A percentile compares a stretch with the other conserved stretches of the same genome.
These are phyloP conservation scores for Chrysomela aeneicollis DNA, from an alignment of 2,888 invertebrate species.

Conservation along the genomic window DNA sequence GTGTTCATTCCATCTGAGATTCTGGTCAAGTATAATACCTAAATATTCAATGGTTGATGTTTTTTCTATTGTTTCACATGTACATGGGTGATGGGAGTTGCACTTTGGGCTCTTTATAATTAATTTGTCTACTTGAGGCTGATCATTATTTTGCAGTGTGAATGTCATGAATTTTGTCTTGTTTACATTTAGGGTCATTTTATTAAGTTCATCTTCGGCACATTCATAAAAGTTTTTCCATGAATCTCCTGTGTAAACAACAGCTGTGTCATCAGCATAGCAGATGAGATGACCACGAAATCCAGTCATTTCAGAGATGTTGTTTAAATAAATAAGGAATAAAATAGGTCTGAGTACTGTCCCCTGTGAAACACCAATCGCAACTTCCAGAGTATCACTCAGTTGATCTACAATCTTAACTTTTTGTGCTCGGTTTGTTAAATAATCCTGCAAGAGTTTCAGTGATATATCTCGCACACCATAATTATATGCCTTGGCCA, in stretches of 20 bases:
- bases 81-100: not conserved
- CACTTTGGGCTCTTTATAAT: not conserved
- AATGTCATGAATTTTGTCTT: slow-evolving; percentile 12
- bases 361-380: slow-evolving; percentile 15
- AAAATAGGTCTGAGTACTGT: slow-evolving; percentile 7
- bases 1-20: too few relatives aligned
- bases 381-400: slow-evolving; percentile 4
- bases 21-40: too few relatives aligned
- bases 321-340: slow-evolving; percentile 19
- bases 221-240: not conserved
- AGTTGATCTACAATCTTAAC: not conserved
- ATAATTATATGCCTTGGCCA: slow-evolving; percentile 8
- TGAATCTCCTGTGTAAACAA: slow-evolving; percentile 15
- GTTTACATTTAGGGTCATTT: slow-evolving; percentile 7
- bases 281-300: slow-evolving; percentile 17
- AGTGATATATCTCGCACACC: slow-evolving; percentile 5
- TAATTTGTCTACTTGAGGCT: not conserved
- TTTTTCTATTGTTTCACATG: not conserved
- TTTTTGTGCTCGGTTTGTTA: not conserved
- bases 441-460: slow-evolving; percentile 7
- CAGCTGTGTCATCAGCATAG: slow-evolving; percentile 23
- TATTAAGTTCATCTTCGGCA: slow-evolving; percentile 1
- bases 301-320: slow-evolving; percentile 12
- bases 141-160: slow-evolving; percentile 10
- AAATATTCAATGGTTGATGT: too few relatives aligned